These are phyloP conservation scores for Venustoraphidia nigricollis DNA, from an alignment of 2,888 invertebrate species.

Conservation along the genomic window DNA sequence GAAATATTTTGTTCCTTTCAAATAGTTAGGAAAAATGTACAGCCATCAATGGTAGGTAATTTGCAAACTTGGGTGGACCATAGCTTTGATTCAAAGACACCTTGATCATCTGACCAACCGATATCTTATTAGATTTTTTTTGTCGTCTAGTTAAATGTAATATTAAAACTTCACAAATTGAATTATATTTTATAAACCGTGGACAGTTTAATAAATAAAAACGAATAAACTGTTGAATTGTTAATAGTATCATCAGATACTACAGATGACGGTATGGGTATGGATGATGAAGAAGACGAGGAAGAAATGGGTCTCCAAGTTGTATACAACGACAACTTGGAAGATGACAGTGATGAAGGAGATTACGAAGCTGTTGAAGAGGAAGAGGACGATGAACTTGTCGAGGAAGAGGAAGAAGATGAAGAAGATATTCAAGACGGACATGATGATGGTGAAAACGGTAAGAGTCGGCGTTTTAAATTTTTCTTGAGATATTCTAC, in stretches of 20 bases:
- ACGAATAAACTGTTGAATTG: too few relatives aligned
- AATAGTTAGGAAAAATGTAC: too few relatives aligned
- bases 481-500: conserved; percentile 6
- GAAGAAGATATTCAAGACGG: conserved; percentile 20
- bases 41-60: too few relatives aligned
- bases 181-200: too few relatives aligned
- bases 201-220: too few relatives aligned
- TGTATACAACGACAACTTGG: conserved; percentile 35
- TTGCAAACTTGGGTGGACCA: too few relatives aligned
- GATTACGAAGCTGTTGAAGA: conserved; percentile 34
- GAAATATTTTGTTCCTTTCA: too few relatives aligned
- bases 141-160: too few relatives aligned
- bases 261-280: conserved; percentile 42
- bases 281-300: conserved; percentile 43
- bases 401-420: conserved; percentile 28
- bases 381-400: conserved; percentile 26
- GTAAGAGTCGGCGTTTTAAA: conserved; percentile 17
- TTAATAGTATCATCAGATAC: conserved; percentile 19
- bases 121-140: too few relatives aligned
- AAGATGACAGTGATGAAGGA: conserved; percentile 35
- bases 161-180: too few relatives aligned
- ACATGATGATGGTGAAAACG: conserved; percentile 27
- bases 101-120: too few relatives aligned
- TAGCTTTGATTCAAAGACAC: too few relatives aligned
- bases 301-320: conserved; percentile 26